Percentiles rank a stretch among this genome's conserved stretches.
Evolutionary conservation across 2,888 invertebrate genomes (phyloP).

Genomic region (Rhagonycha fulva): DNA sequence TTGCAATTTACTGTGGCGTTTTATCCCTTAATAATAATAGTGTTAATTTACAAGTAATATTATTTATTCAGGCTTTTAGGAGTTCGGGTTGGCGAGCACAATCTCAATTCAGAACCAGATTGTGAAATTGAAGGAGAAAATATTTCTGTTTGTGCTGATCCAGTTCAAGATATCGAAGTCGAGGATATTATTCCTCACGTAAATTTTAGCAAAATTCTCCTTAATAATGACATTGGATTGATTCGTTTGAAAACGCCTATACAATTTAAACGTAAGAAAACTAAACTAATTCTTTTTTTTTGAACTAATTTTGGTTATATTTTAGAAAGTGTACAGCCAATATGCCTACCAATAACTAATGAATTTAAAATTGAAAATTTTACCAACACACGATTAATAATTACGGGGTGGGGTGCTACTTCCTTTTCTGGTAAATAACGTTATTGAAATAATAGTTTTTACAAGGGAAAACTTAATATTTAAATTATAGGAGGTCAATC

Average conservation of each 20-base stretch:
- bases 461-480: constrained; percentile 34
- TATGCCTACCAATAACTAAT: constrained; percentile 56
- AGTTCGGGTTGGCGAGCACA: constrained; percentile 67
- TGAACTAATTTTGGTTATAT: neutral
- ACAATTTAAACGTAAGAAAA: constrained; percentile 48
- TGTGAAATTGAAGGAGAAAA: constrained; percentile 46
- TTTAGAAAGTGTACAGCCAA: constrained; percentile 52
- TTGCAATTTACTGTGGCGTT: no score
- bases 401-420: constrained; percentile 78
- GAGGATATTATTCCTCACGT: constrained; percentile 58
- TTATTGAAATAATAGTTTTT: constrained; percentile 29
- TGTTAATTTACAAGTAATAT: no score
- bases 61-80: constrained; percentile 43
- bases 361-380: constrained; percentile 48
- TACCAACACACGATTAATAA: constrained; percentile 60
- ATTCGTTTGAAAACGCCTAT: constrained; percentile 53
- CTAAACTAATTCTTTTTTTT: neutral
- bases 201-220: constrained; percentile 53
- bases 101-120: constrained; percentile 53
- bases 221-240: constrained; percentile 64
- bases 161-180: constrained; percentile 58
- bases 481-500: constrained; percentile 5
- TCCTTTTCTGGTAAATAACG: constrained; percentile 55
- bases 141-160: constrained; percentile 49
- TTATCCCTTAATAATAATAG: no score